Evolutionary conservation across 2,797 vertebrate species (phyloP).

Genomic region (Ctenopoma multispine): DNA sequence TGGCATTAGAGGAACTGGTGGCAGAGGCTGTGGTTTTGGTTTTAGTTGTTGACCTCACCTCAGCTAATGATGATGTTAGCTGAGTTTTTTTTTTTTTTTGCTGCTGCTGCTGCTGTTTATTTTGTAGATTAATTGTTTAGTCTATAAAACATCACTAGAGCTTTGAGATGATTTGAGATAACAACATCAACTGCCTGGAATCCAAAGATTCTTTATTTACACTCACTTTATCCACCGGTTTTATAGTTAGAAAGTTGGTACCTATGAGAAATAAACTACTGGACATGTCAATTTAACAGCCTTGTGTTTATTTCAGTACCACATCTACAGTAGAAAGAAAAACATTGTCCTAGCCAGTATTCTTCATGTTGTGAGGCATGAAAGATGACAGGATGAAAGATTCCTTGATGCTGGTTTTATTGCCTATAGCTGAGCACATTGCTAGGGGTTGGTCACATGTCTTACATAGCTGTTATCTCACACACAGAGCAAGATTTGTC

Average conservation of each 20-base stretch:
- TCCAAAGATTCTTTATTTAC: not conserved
- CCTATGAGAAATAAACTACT: not conserved
- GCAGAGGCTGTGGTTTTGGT: constrained; percentile 41
- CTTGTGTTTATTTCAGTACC: not conserved
- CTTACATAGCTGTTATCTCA: constrained; percentile 42
- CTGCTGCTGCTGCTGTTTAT: not conserved
- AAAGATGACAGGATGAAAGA: constrained; percentile 28
- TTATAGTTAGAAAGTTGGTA: not conserved
- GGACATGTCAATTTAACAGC: not conserved
- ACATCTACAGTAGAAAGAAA: not conserved
- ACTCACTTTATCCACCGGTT: not conserved
- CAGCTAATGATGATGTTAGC: not conserved
- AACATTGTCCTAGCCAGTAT: not conserved
- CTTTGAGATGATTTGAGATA: not conserved
- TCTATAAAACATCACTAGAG: not conserved
- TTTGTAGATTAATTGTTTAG: not conserved
- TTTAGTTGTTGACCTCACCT: constrained; percentile 16
- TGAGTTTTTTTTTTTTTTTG: not conserved
- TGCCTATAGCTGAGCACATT: constrained; percentile 34
- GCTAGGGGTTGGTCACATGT: constrained; percentile 59
- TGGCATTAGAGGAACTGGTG: constrained; percentile 13
- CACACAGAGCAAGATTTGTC: constrained; percentile 68
- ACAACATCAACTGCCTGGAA: not conserved
- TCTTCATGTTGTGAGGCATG: constrained; percentile 15
- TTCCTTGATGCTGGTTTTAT: constrained; percentile 36